phyloP scores from a whole-genome alignment of 2,113 vertebrate species.

The Antechinus flavipes region DNA sequence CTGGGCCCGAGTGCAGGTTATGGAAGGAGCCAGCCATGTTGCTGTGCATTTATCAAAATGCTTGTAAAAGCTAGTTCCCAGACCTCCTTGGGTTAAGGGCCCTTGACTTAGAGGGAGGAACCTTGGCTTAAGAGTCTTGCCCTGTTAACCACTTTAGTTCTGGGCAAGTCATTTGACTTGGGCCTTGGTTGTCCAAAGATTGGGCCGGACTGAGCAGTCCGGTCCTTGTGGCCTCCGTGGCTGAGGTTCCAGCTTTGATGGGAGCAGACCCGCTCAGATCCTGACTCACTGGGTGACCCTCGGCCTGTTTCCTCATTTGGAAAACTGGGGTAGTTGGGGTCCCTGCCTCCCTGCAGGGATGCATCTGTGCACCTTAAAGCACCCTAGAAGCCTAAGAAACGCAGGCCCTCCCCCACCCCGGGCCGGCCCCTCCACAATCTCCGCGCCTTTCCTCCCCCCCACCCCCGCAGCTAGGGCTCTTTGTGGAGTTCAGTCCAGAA shows the following conservation, averaged over 20 bases:
- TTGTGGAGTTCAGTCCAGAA: slow-evolving; percentile 91
- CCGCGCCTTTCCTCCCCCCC: slow-evolving; percentile 28
- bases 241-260: no score
- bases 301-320: not conserved
- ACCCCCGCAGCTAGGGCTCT: slow-evolving; percentile 92
- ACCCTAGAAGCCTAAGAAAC: not conserved
- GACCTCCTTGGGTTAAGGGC: no score
- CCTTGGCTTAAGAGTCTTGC: not conserved
- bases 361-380: not conserved
- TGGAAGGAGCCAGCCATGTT: not conserved
- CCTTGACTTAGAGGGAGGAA: not conserved
- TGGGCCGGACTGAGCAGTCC: no score
- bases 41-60: no score
- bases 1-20: no score
- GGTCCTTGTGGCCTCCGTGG: no score
- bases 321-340: not conserved
- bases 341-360: no score
- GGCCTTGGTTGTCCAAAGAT: not conserved
- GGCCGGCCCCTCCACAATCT: not conserved
- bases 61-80: not conserved
- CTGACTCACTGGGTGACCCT: no score
- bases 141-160: not conserved
- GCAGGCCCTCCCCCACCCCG: not conserved
- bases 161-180: no score
- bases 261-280: no score